Evolutionary conservation across 1,140 invertebrate genomes (phyloP), one percentile per base, ranked within the genome.

Genomic region (Aphaenogaster floridana): DNA sequence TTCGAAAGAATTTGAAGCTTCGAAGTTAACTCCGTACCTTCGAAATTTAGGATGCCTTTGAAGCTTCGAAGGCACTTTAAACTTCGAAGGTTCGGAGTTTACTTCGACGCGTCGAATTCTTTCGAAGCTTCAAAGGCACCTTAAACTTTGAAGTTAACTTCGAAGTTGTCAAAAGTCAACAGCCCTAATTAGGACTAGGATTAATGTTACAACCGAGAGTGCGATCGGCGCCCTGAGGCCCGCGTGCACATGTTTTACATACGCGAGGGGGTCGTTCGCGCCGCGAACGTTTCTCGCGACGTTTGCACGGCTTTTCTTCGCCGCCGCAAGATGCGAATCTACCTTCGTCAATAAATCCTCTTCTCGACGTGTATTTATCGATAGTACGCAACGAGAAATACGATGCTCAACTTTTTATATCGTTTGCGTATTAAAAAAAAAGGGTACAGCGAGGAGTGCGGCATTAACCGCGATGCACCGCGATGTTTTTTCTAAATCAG

Each of bases 391-490:
- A 88, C 57, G 88, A 74, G 90, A 90, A 91, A 88, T 88, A 90
- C 54, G 86, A 93, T 92, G 92, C 92, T 94, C 92, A 94, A 94
- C 90, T 94, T 94, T 93, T 94, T 94, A 94, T 94, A 94, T 92
- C 88, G 93, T 92, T 93, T 93, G 92, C 93, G 86, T 79, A 91
- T 39, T 57, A 85, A 80, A 91, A 76, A 66, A 90, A 84, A 90
- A 61, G 71, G 80, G 57, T 79, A 86, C 80, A 48, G 39, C 9
- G 48, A 59, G 28, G n/a, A 68, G 42, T 50, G 61, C 36, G 39
- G 57, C 64, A 84, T 68, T 86, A 50, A 84, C 13, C 17, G 68
- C 42, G 80, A 72, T 72, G 28, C 15, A 72, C 15, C 21, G 66
- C 72, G 68, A 91, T 36, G 74, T 86, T 87, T 91, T 91, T 91